Evolutionary conservation across 1,140 invertebrate genomes (phyloP).

Genomic region (Procambarus clarkii): DNA sequence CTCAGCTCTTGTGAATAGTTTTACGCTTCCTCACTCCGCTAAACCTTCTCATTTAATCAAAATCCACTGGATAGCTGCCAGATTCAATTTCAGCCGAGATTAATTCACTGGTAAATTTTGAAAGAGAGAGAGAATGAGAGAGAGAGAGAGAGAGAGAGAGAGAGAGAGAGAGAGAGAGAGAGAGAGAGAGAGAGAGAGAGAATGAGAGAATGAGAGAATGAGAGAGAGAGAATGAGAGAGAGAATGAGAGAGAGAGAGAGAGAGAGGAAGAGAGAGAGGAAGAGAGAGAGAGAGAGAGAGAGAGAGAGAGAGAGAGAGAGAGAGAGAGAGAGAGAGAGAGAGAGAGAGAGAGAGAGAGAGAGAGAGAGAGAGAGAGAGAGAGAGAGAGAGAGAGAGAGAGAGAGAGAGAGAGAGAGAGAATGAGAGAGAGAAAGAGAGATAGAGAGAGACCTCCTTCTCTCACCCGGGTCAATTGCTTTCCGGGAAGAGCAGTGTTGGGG

Average conservation of each 20-base stretch:
- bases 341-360: slow-evolving; percentile 21
- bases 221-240: slow-evolving; percentile 7
- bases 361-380: slow-evolving; percentile 31
- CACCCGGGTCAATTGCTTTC: not conserved
- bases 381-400: not conserved
- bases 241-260: slow-evolving; percentile 25
- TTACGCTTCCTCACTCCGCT: too few species aligned
- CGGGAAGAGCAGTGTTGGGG: not conserved
- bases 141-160: not conserved
- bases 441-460: not conserved
- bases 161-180: not conserved
- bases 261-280: slow-evolving; percentile 24
- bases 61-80: too few species aligned
- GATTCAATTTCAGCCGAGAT: too few species aligned
- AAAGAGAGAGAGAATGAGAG: too few species aligned
- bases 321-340: not conserved
- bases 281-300: slow-evolving; percentile 28
- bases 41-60: too few species aligned
- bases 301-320: not conserved
- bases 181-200: not conserved
- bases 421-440: too few species aligned
- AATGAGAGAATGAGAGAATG: not conserved
- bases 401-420: not conserved
- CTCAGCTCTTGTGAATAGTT: too few species aligned
- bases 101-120: too few species aligned